Base-by-base conservation (phyloP, 2,113 vertebrate species). In the Puffinus mauretanicus region DNA sequence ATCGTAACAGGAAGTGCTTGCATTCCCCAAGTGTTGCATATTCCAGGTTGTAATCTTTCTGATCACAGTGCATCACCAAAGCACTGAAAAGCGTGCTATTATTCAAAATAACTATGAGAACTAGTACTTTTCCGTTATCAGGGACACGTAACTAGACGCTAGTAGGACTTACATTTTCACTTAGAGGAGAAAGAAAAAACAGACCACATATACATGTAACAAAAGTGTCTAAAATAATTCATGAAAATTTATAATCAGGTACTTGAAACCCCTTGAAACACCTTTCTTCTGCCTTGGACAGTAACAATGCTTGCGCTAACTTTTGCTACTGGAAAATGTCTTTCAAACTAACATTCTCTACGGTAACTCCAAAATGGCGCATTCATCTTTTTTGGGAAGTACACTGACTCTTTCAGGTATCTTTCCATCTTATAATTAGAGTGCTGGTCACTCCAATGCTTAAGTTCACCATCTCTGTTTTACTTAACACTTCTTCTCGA, bases 31-130 rank as follows among this genome's bases (percentile, higher is more conserved):
- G 76, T 27, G 22, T 51, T 90, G n/a, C 16, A 34, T 44, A 80
- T 93, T 88, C 55, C 58, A 73, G 58, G 30, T 27, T 92, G 19
- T 51, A 96, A 67, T 75, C 46, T 81, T 71, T 60, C 54, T 58
- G 32, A 58, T 29, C 5, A 29, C 40, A 85, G 40, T 49, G 25
- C 27, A 47, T 76, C 76, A 67, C 32, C n/a, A 71, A 89, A 92
- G 71, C 36, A 52, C 21, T 52, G 51, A 64, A 44, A 90, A 86
- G 8, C 1, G 3, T 36, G 49, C 16, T 34, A 61, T 81, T 88
- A 86, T 55, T 76, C 30, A 49, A 61, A 73, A 51, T 21, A 61
- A 30, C 34, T 55, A 25, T 1, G 2, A 76, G 47, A 89, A 60
- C 34, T 32, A 64, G 24, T 34, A 61, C 20, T 51, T 15, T 44